Percentiles rank a stretch among this genome's conserved stretches.
phyloP scores from a whole-genome alignment of 2,888 invertebrate species.

The Sinotaia quadrata region DNA sequence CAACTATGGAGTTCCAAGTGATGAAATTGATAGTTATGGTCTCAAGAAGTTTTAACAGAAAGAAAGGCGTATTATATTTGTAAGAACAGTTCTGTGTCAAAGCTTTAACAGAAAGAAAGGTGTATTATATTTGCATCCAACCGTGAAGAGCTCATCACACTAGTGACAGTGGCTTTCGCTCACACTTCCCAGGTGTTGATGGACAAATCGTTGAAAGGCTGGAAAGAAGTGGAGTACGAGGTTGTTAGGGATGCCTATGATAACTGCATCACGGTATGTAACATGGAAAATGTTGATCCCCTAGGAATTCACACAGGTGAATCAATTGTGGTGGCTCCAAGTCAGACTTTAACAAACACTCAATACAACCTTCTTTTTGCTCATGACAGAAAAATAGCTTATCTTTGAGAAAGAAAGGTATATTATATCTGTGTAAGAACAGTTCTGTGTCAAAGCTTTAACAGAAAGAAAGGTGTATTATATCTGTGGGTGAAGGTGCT shows the following conservation, averaged over 20 bases:
- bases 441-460: too few species aligned
- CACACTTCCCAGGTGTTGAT: conserved; percentile 78
- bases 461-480: too few species aligned
- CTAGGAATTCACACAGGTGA: conserved; percentile 97
- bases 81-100: too few species aligned
- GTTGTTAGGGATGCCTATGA: conserved; percentile 97
- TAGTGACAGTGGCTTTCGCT: conserved; percentile 75
- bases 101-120: too few species aligned
- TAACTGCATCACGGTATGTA: conserved; percentile 91
- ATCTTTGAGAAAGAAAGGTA: too few species aligned
- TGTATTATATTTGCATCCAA: conserved; percentile 95
- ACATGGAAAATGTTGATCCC: conserved; percentile 99
- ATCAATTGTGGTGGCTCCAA: conserved; percentile 98
- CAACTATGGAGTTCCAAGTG: conserved; percentile 93
- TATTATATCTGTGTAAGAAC: too few species aligned
- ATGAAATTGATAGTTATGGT: conserved; percentile 81
- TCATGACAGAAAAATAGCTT: too few species aligned
- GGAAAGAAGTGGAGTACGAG: conserved; percentile 99
- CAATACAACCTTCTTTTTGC: conserved; percentile 99
- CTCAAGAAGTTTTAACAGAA: too few species aligned
- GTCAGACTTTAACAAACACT: conserved; percentile 94
- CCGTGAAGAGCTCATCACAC: conserved; percentile 82
- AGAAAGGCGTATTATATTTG: conserved; percentile 45
- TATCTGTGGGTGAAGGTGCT: conserved; percentile 90
- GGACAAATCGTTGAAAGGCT: conserved; percentile 97